Conservation (phyloP, 2,888 invertebrate species). For the Autographa pulchrina region DNA sequence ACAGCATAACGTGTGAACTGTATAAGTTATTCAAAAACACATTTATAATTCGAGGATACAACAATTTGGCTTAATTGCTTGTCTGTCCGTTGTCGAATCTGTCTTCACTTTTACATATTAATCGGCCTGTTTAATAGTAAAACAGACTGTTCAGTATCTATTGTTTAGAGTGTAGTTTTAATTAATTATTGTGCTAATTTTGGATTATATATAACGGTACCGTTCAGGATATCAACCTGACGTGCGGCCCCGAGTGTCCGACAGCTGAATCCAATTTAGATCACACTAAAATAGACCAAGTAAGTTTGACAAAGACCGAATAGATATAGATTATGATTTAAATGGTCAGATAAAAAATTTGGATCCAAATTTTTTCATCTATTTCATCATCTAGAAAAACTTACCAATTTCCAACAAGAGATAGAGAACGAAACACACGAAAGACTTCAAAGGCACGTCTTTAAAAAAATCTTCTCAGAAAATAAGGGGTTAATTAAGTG, state of each 20-base stretch:
- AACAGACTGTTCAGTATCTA: slow-evolving; percentile 24
- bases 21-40: slow-evolving; percentile 37
- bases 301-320: background rate
- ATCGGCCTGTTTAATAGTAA: slow-evolving; percentile 42
- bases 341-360: no score
- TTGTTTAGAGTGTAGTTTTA: slow-evolving; percentile 16
- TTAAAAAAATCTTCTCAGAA: no score
- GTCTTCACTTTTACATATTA: slow-evolving; percentile 52
- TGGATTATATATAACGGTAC: background rate
- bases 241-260: background rate
- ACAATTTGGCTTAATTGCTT: slow-evolving; percentile 42
- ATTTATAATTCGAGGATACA: slow-evolving; percentile 41
- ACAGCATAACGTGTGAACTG: slow-evolving; percentile 10
- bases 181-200: slow-evolving; percentile 28
- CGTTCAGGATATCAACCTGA: background rate
- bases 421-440: no score
- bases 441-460: no score
- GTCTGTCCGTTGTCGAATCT: slow-evolving; percentile 53
- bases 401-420: no score
- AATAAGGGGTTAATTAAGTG: no score
- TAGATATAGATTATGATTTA: background rate
- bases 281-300: background rate
- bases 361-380: no score
- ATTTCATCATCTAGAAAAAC: no score
- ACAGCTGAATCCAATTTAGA: background rate